Conservation (phyloP, 2,113 vertebrate species). For the Myanophis thanlyinensis region DNA sequence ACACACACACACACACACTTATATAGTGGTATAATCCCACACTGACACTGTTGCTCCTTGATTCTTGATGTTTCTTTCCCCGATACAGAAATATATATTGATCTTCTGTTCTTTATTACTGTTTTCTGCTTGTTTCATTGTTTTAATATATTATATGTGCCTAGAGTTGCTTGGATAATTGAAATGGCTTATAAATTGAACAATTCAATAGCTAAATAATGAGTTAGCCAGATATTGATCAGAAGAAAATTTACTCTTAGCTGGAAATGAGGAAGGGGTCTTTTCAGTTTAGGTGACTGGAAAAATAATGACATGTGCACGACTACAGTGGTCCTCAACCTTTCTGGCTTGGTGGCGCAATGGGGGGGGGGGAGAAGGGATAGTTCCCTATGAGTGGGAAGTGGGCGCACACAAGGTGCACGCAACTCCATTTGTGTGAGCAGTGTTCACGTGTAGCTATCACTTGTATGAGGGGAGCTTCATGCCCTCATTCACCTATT, state of each 20-base stretch:
- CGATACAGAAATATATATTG: not conserved
- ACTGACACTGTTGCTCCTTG: not conserved
- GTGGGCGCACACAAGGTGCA: not conserved
- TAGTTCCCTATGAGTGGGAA: not conserved
- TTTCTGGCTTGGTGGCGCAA: not conserved
- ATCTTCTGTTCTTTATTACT: not conserved
- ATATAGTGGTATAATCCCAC: not conserved
- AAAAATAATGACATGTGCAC: not conserved
- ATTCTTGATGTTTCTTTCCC: not conserved
- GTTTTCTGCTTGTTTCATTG: not conserved
- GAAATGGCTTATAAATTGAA: not conserved
- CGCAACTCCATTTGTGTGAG: not conserved
- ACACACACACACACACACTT: no score
- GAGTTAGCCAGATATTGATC: not conserved
- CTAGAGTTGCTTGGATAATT: not conserved
- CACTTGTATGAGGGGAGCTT: not conserved
- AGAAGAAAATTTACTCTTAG: not conserved
- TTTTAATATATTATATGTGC: not conserved
- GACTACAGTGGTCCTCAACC: not conserved
- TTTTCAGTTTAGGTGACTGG: not conserved
- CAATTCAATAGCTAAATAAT: not conserved
- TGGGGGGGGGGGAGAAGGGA: not conserved
- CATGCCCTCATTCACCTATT: not conserved
- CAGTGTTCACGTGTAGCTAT: rapidly evolving
- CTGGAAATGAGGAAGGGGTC: not conserved